Conservation (phyloP, 1,140 invertebrate genomes). For the Tachypleus tridentatus region DNA sequence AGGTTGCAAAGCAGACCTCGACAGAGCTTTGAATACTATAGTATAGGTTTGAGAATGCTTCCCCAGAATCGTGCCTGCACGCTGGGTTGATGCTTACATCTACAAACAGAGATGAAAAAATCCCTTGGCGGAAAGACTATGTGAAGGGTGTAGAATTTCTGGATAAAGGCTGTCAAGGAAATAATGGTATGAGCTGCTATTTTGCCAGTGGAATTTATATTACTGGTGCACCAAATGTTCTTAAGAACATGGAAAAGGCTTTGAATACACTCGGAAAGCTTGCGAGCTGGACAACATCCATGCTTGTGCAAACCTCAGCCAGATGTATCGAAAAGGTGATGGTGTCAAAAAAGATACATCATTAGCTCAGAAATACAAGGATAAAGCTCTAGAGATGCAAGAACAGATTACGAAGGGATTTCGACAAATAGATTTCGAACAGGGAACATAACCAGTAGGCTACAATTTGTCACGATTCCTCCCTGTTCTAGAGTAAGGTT, state of each 20-base stretch:
- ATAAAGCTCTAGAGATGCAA: conserved; percentile 52
- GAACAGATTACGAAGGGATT: conserved; percentile 43
- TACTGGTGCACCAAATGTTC: conserved; percentile 48
- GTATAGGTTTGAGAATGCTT: conserved; percentile 56
- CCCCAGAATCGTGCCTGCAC: conserved; percentile 56
- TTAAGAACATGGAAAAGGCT: conserved; percentile 57
- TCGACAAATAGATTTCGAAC: neutral
- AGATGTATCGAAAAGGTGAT: conserved; percentile 54
- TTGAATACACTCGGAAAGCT: conserved; percentile 53
- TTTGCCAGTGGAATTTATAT: conserved; percentile 64
- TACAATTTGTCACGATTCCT: too few species aligned
- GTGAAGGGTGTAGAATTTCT: conserved; percentile 49
- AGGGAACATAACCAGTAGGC: neutral
- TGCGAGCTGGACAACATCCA: conserved; percentile 69
- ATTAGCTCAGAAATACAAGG: conserved; percentile 55
- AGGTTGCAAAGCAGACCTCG: neutral
- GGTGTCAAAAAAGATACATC: conserved; percentile 55
- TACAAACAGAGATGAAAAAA: conserved; percentile 14
- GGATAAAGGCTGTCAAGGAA: conserved; percentile 53
- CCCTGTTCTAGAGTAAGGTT: too few species aligned
- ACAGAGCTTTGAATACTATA: conserved; percentile 52
- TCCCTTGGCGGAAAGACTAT: conserved; percentile 23
- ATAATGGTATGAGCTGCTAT: conserved; percentile 59
- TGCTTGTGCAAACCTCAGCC: conserved; percentile 72
- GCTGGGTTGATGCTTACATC: conserved; percentile 52